phyloP scores from a whole-genome alignment of 2,797 vertebrate species.

The Stomatorhinus walkeri region DNA sequence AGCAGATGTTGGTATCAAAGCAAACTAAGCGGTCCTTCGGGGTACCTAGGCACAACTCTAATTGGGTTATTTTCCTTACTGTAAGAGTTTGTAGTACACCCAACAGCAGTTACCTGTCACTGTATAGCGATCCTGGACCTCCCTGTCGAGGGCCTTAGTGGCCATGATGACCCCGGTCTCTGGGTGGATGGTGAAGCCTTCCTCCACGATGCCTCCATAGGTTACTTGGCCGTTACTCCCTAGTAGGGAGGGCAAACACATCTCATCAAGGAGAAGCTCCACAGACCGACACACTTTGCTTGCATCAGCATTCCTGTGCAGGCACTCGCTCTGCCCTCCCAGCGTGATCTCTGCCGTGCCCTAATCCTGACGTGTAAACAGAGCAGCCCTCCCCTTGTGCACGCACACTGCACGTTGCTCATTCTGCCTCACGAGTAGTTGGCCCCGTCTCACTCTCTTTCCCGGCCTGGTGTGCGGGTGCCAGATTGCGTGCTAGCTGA shows the following conservation, averaged over 20 bases:
- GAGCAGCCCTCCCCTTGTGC: not conserved
- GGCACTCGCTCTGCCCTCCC: not conserved
- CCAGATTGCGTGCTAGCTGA: conserved; percentile 34
- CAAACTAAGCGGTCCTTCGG: not conserved
- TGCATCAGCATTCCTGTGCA: not conserved
- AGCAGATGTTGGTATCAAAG: not conserved
- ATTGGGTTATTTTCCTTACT: not conserved
- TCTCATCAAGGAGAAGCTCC: conserved; percentile 14
- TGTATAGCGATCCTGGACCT: conserved; percentile 71
- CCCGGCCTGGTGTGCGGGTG: conserved; percentile 20
- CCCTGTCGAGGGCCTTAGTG: conserved; percentile 74
- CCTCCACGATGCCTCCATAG: conserved; percentile 80
- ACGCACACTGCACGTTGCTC: not conserved
- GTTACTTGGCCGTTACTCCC: conserved; percentile 79
- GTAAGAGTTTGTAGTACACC: not conserved
- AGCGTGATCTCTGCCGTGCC: not conserved
- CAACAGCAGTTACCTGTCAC: conserved; percentile 66
- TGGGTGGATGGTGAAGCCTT: conserved; percentile 80
- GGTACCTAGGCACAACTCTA: not conserved
- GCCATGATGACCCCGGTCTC: conserved; percentile 81
- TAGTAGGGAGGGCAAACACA: conserved; percentile 34
- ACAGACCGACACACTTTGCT: not conserved
- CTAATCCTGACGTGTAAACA: conserved; percentile 7
- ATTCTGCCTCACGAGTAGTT: not conserved
- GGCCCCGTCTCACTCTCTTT: not conserved